These are phyloP conservation scores for Perca schrenkii DNA, from an alignment of 2,113 vertebrate genomes.

Conservation along the genomic window DNA sequence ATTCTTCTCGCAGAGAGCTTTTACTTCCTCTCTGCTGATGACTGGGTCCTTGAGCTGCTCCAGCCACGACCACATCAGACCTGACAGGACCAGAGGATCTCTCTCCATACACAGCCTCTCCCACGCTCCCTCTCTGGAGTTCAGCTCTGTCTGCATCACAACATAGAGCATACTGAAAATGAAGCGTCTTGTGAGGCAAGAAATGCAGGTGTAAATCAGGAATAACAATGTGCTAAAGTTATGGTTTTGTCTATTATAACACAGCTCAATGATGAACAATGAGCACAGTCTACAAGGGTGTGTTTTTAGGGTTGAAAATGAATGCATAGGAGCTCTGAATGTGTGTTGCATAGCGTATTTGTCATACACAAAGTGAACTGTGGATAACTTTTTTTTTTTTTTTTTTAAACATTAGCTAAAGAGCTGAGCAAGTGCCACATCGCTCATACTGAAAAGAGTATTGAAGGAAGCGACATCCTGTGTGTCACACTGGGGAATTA, in stretches of 20 bases:
- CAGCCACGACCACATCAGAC: constrained; percentile 98
- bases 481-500: neutral
- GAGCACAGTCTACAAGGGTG: neutral
- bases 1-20: constrained; percentile 81
- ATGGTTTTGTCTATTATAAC: too few relatives aligned
- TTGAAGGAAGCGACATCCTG: neutral
- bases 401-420: neutral
- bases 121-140: constrained; percentile 94
- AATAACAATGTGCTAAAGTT: neutral
- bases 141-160: constrained; percentile 89
- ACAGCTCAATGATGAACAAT: neutral
- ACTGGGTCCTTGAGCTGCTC: constrained; percentile 95
- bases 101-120: constrained; percentile 90
- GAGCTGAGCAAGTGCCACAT: neutral
- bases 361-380: too few relatives aligned
- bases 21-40: constrained; percentile 88
- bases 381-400: neutral
- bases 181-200: neutral
- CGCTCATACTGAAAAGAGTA: neutral
- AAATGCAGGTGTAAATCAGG: neutral
- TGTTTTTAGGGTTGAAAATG: too few relatives aligned
- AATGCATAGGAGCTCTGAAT: too few relatives aligned
- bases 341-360: too few relatives aligned
- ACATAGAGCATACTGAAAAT: neutral
- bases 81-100: constrained; percentile 91